Conservation (phyloP, 2,888 invertebrate species). For the Phyllotreta cruciferae region DNA sequence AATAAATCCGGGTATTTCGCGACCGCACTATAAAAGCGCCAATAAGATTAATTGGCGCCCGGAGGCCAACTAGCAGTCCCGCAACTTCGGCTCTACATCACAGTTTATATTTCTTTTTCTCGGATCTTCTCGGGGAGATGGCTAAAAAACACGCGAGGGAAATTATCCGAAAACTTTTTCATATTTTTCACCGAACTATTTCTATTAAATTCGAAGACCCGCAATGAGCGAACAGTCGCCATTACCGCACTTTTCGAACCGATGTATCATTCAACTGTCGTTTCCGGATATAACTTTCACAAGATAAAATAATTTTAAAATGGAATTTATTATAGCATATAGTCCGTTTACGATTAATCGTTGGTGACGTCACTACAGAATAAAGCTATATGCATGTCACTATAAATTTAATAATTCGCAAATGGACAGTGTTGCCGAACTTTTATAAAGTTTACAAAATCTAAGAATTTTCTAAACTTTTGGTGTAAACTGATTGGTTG, state of each 20-base stretch:
- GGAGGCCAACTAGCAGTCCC: slow-evolving; percentile 18
- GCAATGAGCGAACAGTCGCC: slow-evolving; percentile 12
- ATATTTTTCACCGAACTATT: slow-evolving; percentile 28
- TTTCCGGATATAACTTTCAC: background rate
- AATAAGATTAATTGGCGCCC: slow-evolving; percentile 24
- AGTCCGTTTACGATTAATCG: too few relatives aligned
- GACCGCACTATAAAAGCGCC: slow-evolving; percentile 15
- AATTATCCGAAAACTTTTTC: slow-evolving; percentile 30
- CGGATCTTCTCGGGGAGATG: slow-evolving; percentile 5
- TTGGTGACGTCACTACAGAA: too few relatives aligned
- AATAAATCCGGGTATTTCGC: too few relatives aligned
- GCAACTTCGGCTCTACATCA: slow-evolving; percentile 32
- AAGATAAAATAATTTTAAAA: too few relatives aligned
- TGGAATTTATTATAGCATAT: too few relatives aligned
- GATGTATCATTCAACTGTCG: background rate
- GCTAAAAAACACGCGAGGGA: slow-evolving; percentile 35
- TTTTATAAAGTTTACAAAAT: too few relatives aligned
- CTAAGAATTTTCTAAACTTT: too few relatives aligned
- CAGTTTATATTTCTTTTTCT: slow-evolving; percentile 29
- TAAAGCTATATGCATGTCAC: too few relatives aligned
- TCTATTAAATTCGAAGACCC: slow-evolving; percentile 22
- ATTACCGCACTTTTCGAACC: background rate
- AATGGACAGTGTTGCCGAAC: too few relatives aligned
- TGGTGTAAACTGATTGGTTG: too few relatives aligned
- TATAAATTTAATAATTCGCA: too few relatives aligned